Evolutionary conservation across 2,888 invertebrate species (phyloP), one percentile per base, ranked within the genome.

Genomic region (Neria commutata): DNA sequence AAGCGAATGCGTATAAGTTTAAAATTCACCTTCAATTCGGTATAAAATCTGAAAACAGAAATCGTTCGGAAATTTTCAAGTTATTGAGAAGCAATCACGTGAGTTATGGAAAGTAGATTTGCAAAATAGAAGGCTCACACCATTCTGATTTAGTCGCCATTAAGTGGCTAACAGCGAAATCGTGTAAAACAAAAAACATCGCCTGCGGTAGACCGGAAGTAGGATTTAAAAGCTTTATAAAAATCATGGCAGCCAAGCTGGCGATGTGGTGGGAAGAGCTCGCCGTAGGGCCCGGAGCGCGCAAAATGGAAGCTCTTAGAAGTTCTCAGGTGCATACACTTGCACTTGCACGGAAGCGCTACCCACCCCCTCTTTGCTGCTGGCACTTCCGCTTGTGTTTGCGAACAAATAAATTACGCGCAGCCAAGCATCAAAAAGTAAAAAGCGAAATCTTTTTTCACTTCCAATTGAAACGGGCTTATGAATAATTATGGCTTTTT

Each of bases 401-500:
- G 16, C 24, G 16, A 3, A 24, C 24, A 37, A 47, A 55, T 23
- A 49, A 40, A 53, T 51, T 58, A 37, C 47, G 46, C 53, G 47
- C 52, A 56, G 58, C 61, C 40, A 52, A 42, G 54, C 49, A 48
- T 58, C 57, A 56, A 49, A 34, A 1, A 34, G 29, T 59, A 54
- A 49, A 33, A 25, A 16, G 26, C 16, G 19, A n/a, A 16, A 21
- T 45, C 34, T 49, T 21, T 21, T 3, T 17, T 21, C 40, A 42
- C 37, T 42, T 23, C 26, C 53, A 50, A 60, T 61, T 49, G 54
- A 52, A 56, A 64, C 61, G 49, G 61, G 61, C 66, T 67, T 67
- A 69, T 72, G 75, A 72, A 74, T 75, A 74, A 74, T 74, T 75
- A 71, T 72, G 61, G 61, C 71, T 70, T 70, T 64, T 72, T 65